phyloP scores from a whole-genome alignment of 2,888 invertebrate genomes.

The Tricholauxania praeusta region DNA sequence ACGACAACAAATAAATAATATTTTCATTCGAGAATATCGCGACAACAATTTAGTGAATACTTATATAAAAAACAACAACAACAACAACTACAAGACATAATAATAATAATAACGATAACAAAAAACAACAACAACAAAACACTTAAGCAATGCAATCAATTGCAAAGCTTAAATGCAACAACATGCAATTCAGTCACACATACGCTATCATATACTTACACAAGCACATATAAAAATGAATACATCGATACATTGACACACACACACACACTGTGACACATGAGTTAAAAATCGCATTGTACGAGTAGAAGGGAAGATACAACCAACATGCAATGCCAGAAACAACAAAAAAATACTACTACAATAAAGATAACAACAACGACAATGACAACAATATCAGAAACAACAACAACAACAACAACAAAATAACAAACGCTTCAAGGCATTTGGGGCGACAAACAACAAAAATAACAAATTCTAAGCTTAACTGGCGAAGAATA shows the following conservation, averaged over 20 bases:
- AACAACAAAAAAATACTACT: neutral
- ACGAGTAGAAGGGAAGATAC: neutral
- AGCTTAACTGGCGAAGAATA: conserved; percentile 1
- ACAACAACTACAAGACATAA: too few species aligned
- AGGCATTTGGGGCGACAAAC: conserved; percentile 8
- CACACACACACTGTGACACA: too few species aligned
- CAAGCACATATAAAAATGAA: too few species aligned
- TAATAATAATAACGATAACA: too few species aligned
- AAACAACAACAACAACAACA: neutral
- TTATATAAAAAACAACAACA: too few species aligned
- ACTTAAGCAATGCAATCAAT: conserved; percentile 17
- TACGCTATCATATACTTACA: too few species aligned
- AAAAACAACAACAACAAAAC: neutral
- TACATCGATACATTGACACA: too few species aligned
- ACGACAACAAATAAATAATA: too few species aligned
- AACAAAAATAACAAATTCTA: neutral
- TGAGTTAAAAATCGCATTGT: too few species aligned
- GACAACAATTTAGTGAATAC: too few species aligned
- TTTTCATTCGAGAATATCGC: too few species aligned
- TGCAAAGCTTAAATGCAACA: neutral
- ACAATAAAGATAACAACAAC: too few species aligned
- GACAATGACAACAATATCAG: neutral
- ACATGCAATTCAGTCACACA: neutral
- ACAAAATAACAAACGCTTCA: neutral
- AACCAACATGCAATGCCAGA: neutral